Base-by-base conservation (phyloP, 2,797 vertebrate genomes). In the Strix occidentalis region DNA sequence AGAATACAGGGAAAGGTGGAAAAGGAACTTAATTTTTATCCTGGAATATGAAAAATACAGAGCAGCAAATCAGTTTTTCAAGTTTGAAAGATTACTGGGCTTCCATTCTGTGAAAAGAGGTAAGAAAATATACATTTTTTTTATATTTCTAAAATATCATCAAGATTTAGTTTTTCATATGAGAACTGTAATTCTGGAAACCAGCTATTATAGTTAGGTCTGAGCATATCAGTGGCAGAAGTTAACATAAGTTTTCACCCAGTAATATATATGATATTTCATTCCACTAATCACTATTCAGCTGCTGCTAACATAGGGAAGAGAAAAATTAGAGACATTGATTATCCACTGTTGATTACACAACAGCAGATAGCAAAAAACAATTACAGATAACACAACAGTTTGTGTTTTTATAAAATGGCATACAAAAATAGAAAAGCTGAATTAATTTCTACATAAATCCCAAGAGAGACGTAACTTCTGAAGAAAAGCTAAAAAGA, bases 361-460 rank as follows among this genome's bases (percentile, higher is more conserved):
- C 24, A 90, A 63, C 15, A 80, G 16, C 19, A 31, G 70, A 83
- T n/a, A 82, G 39, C n/a, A 75, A 90, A 87, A 86, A 94, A 54
- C 63, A 85, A 89, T 68, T 90, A 76, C 25, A 86, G 64, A 33
- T 48, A 90, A 43, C 12, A 24, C 28, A 84, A 84, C 21, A 60
- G 29, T 84, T 85, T 84, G 26, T 90, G 33, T 4, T 75, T 71
- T 84, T 84, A 82, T 65, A 63, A 85, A 91, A 83, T 26, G 16
- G 15, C 46, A 48, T 66, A 45, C n/a, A 79, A 86, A 96, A 93
- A 84, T 35, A 75, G 53, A 69, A 89, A 84, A 93, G 37, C 37
- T 91, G 71, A 94, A 95, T 81, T 91, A 72, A 88, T 88, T 87
- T 91, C 82, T 80, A 61, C 26, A 64, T 87, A 39, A 85, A 79